phyloP scores from a whole-genome alignment of 2,113 vertebrate genomes.

The Centropristis striata region DNA sequence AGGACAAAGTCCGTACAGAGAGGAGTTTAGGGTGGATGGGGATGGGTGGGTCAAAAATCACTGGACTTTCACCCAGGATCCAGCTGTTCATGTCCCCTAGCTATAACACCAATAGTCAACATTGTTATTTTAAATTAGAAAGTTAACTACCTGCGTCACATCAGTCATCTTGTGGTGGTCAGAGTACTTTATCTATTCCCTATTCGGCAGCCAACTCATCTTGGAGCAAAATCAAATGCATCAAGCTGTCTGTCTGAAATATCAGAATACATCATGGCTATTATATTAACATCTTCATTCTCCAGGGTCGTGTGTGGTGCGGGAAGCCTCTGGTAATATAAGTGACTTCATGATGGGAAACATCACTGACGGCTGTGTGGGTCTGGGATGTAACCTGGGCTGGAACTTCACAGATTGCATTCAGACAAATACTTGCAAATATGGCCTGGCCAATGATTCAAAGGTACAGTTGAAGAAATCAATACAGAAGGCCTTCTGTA shows the following conservation, averaged over 20 bases:
- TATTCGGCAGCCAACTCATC: not conserved
- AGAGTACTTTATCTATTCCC: not conserved
- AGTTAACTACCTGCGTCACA: too few relatives aligned
- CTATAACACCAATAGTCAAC: too few relatives aligned
- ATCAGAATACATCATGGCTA: not conserved
- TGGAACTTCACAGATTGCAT: slow-evolving; percentile 85
- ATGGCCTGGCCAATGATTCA: slow-evolving; percentile 76
- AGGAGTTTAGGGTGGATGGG: too few relatives aligned
- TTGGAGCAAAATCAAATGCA: not conserved
- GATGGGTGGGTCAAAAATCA: too few relatives aligned
- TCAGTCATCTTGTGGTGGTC: too few relatives aligned
- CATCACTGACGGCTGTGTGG: slow-evolving; percentile 66
- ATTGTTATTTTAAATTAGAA: too few relatives aligned
- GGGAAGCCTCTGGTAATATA: slow-evolving; percentile 80
- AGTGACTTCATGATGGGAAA: slow-evolving; percentile 77
- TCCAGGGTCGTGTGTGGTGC: slow-evolving; percentile 79
- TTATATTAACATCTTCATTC: not conserved
- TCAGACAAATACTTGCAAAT: slow-evolving; percentile 64
- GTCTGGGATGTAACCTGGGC: slow-evolving; percentile 76
- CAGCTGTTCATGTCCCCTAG: too few relatives aligned
- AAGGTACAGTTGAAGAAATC: slow-evolving; percentile 63
- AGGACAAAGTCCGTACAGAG: too few relatives aligned
- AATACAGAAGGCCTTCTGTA: not conserved
- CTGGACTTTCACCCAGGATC: too few relatives aligned
- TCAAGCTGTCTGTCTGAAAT: not conserved